These are phyloP conservation scores for Uropetala carovei DNA, from an alignment of 2,888 invertebrate species.

Conservation along the genomic window DNA sequence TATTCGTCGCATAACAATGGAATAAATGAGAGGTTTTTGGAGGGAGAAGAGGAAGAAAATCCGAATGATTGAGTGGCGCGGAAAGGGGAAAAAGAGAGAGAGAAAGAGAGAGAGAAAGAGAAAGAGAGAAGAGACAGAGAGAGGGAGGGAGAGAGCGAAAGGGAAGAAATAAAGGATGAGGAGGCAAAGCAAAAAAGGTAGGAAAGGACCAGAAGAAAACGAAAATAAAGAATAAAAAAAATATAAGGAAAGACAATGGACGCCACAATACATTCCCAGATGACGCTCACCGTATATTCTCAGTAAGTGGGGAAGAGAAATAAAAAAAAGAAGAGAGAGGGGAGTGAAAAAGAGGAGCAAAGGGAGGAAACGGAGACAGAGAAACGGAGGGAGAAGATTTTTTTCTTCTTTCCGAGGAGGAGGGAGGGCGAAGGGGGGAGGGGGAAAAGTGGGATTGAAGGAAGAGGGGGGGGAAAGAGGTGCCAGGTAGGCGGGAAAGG, in stretches of 20 bases:
- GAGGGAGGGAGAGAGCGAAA: background rate
- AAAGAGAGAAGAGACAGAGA: background rate
- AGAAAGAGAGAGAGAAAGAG: background rate
- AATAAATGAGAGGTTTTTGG: constrained; percentile 9
- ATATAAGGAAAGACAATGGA: constrained; percentile 60
- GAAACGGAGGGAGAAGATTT: background rate
- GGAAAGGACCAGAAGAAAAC: background rate
- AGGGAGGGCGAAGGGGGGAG: background rate
- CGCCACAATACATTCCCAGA: constrained; percentile 59
- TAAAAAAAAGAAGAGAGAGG: constrained; percentile 16
- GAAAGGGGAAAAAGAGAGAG: background rate
- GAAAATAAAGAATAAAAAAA: constrained; percentile 46
- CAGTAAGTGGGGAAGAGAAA: constrained; percentile 43
- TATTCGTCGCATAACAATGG: constrained; percentile 25
- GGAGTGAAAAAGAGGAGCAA: background rate
- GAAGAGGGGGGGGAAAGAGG: background rate
- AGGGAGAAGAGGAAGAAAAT: background rate
- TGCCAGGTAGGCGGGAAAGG: constrained; percentile 46
- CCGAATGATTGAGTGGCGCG: background rate
- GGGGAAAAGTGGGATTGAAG: background rate
- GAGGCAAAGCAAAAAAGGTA: background rate
- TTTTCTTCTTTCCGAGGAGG: background rate
- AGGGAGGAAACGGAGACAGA: background rate
- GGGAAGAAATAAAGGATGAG: background rate
- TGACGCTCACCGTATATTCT: constrained; percentile 61